Percentiles rank a stretch among this genome's conserved stretches.
phyloP scores from a whole-genome alignment of 2,888 invertebrate species.

The Xestoiulus laeticollis region DNA sequence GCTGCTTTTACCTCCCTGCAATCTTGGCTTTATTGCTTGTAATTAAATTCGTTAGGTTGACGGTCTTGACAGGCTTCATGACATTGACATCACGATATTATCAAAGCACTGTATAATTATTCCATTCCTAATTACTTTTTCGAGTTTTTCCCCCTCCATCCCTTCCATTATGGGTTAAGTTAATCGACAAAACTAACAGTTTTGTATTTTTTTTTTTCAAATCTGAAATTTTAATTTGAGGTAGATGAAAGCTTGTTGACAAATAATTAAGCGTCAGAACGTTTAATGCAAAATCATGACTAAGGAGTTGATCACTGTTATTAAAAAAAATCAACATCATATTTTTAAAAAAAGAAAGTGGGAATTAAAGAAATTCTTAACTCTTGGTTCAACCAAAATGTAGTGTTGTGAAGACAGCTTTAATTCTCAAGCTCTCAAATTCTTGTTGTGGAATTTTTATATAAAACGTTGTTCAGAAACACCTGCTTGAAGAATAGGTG shows the following conservation, averaged over 20 bases:
- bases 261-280: background rate
- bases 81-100: conserved; percentile 32
- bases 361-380: background rate
- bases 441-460: background rate
- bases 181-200: background rate
- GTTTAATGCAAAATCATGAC: background rate
- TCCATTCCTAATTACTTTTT: conserved; percentile 17
- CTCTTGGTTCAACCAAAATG: background rate
- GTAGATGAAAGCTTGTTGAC: background rate
- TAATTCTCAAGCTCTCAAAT: too few relatives aligned
- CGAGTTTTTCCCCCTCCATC: background rate
- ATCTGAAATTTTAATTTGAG: background rate
- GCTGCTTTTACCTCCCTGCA: background rate
- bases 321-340: background rate
- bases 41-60: conserved; percentile 6
- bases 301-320: background rate
- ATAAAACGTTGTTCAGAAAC: background rate
- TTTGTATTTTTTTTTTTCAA: background rate
- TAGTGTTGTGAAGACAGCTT: background rate
- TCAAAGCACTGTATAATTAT: conserved; percentile 5
- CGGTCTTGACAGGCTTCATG: conserved; percentile 14
- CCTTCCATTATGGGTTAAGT: background rate
- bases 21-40: conserved; percentile 29
- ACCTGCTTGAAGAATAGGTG: background rate
- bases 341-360: background rate